Evolutionary conservation across 2,888 invertebrate species (phyloP), one percentile per base, ranked within the genome.

Genomic region (Lepeophtheirus nordmannii): DNA sequence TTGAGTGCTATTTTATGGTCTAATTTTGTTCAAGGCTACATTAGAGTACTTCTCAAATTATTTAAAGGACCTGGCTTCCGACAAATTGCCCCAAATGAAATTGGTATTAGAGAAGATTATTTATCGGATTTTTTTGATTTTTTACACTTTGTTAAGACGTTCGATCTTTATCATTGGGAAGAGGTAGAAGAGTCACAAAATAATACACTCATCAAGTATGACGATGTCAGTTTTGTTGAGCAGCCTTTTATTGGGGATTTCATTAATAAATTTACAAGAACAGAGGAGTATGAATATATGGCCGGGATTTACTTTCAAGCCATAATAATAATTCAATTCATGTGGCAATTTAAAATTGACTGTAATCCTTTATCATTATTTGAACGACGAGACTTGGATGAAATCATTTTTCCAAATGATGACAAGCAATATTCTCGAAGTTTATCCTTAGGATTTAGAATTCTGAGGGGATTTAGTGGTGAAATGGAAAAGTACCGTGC

Each of bases 251-350:
- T 46, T n/a, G 53, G 53, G 17, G 53, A 46, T 17, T 14, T 46
- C 17, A 46, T 46, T 46, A 46, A 46, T 17, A 17, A 1, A 46
- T 46, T 46, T 17, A n/a, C 53, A 46, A 46, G 53, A 17, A 5
- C 53, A 5, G 53, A 46, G 53, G 53, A 46, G 53, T 46, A 46
- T 46, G 53, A 46, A 46, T 46, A 46, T 17, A n/a, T 17, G n/a
- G 53, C 53, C 8, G 53, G 53, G 53, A 46, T 46, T 46, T 46
- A 46, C 53, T 46, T 46, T 17, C 53, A 46, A 17, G 53, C 53
- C 2, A 46, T 46, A n/a, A 46, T 46, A n/a, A 46, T 46, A 14
- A 46, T 46, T 46, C 53, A 46, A 8, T 46, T 46, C 53, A 46
- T 46, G 53, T 46, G 53, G 53, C 53, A 46, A 17, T 46, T 46